Evolutionary conservation across 2,113 vertebrate genomes (phyloP).

Genomic region (Cygnus buccinator): DNA sequence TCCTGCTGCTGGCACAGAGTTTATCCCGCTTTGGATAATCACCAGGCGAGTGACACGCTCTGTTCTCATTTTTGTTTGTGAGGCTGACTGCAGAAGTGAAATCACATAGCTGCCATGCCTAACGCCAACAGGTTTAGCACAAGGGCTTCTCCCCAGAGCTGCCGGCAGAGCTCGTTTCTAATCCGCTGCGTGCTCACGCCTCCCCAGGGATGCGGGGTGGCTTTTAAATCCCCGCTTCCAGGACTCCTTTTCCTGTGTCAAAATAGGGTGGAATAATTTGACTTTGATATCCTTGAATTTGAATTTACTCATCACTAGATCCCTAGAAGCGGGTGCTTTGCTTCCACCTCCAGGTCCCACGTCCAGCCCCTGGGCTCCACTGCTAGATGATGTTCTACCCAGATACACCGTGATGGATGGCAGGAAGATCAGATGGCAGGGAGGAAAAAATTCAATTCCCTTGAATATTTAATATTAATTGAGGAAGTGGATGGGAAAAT

Average conservation of each 20-base stretch:
- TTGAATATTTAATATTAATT: constrained; percentile 52
- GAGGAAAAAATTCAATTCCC: background rate
- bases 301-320: background rate
- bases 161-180: background rate
- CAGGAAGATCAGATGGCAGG: background rate
- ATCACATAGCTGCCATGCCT: background rate
- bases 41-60: background rate
- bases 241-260: background rate
- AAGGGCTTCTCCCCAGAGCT: background rate
- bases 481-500: constrained; percentile 35
- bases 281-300: background rate
- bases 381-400: background rate
- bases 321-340: background rate
- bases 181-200: background rate
- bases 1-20: background rate
- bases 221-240: constrained; percentile 17
- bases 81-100: background rate
- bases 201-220: background rate
- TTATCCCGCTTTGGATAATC: constrained; percentile 19
- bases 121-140: background rate
- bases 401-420: accelerated
- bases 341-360: background rate
- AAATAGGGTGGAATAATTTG: background rate
- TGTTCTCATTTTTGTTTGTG: background rate
- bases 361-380: background rate